These are phyloP conservation scores for Parapristionchus giblindavisi DNA, from an alignment of 2,888 invertebrate species.

Conservation along the genomic window DNA sequence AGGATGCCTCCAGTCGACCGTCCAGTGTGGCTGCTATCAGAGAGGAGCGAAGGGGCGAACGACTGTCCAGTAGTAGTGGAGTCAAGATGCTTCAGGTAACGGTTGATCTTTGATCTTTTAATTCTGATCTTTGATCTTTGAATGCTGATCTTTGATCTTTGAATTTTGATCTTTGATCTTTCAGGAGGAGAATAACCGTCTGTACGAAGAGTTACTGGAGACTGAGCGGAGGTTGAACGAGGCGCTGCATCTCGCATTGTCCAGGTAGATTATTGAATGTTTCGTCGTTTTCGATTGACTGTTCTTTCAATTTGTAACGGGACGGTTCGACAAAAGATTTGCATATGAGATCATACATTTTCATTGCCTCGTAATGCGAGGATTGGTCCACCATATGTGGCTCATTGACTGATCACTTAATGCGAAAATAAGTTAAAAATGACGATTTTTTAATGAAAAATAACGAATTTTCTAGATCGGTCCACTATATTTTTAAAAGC, in stretches of 20 bases:
- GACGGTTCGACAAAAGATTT: too few species aligned
- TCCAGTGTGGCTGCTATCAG: slow-evolving; percentile 14
- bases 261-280: slow-evolving; percentile 7
- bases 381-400: too few species aligned
- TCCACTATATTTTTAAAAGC: too few species aligned
- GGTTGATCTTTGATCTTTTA: not conserved
- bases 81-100: slow-evolving; percentile 16
- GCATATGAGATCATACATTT: too few species aligned
- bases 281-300: too few species aligned
- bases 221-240: slow-evolving; percentile 51
- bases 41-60: slow-evolving; percentile 16
- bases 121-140: not conserved
- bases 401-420: too few species aligned
- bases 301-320: too few species aligned
- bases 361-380: too few species aligned
- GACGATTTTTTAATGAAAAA: too few species aligned
- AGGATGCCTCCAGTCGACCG: slow-evolving; percentile 18
- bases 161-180: not conserved
- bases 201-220: slow-evolving; percentile 38
- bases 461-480: too few species aligned
- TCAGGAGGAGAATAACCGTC: slow-evolving; percentile 30
- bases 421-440: too few species aligned
- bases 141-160: not conserved
- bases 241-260: slow-evolving; percentile 36
- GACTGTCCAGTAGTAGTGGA: slow-evolving; percentile 11